These are phyloP conservation scores for Cactoblastis cactorum DNA, from an alignment of 2,888 invertebrate genomes.

Conservation along the genomic window DNA sequence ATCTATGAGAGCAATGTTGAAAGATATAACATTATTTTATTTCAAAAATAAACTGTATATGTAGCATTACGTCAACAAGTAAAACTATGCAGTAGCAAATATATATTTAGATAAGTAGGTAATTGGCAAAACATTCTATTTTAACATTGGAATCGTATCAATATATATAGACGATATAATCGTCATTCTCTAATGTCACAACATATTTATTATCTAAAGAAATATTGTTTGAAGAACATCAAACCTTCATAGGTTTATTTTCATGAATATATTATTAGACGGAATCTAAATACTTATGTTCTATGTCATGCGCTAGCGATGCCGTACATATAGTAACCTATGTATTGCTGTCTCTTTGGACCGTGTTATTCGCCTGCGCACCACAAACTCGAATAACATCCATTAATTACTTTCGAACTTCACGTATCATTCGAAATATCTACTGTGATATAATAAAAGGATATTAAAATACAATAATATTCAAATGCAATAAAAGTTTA, in stretches of 20 bases:
- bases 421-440: neutral
- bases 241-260: too few relatives aligned
- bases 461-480: conserved; percentile 4
- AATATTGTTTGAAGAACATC: conserved; percentile 2
- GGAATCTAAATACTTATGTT: conserved; percentile 1
- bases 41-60: conserved; percentile 7
- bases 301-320: neutral
- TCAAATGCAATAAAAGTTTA: conserved; percentile 2
- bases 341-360: neutral
- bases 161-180: neutral
- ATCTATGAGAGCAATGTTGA: conserved; percentile 7
- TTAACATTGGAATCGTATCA: neutral
- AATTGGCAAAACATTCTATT: neutral
- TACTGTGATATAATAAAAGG: conserved; percentile 2
- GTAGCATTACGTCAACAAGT: conserved; percentile 1
- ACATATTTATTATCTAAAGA: neutral
- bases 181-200: neutral
- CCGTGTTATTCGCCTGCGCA: neutral
- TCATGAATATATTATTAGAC: conserved; percentile 8
- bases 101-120: neutral
- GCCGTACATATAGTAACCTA: neutral
- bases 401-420: neutral
- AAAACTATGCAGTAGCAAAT: conserved; percentile 4
- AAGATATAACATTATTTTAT: conserved; percentile 4
- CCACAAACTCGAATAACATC: neutral